A percentile compares a stretch with the other conserved stretches of the same genome.
Evolutionary conservation across 2,888 invertebrate species (phyloP).

Genomic region (Antheraea assamensis): DNA sequence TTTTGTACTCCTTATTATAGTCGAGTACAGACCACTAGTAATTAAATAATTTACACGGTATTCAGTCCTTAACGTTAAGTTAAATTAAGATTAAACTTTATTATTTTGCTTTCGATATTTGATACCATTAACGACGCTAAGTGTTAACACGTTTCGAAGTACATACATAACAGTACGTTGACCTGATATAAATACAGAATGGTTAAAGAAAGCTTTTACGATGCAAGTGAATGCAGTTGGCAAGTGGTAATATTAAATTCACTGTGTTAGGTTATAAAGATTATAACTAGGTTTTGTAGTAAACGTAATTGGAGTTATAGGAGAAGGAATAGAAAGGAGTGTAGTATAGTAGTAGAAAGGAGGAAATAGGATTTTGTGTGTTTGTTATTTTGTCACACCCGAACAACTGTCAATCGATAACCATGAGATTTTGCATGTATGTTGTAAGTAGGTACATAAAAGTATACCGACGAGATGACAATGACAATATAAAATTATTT

Average conservation of each 20-base stretch:
- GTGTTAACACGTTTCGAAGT: not conserved
- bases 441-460: too few relatives aligned
- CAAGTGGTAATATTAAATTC: not conserved
- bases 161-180: constrained; percentile 33
- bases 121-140: not conserved
- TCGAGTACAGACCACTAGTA: too few relatives aligned
- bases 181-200: constrained; percentile 31
- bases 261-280: not conserved
- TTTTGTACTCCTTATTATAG: too few relatives aligned
- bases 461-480: too few relatives aligned
- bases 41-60: not conserved
- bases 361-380: too few relatives aligned
- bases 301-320: too few relatives aligned
- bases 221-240: constrained; percentile 24
- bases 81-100: not conserved
- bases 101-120: not conserved
- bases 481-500: too few relatives aligned
- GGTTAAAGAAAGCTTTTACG: constrained; percentile 33
- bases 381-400: too few relatives aligned
- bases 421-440: too few relatives aligned
- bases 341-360: too few relatives aligned
- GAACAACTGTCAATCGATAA: too few relatives aligned
- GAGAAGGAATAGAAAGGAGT: too few relatives aligned
- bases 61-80: not conserved
- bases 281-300: not conserved